Evolutionary conservation across 2,888 invertebrate species (phyloP), one percentile per base, ranked within the genome.

Genomic region (Antheraea assamensis): DNA sequence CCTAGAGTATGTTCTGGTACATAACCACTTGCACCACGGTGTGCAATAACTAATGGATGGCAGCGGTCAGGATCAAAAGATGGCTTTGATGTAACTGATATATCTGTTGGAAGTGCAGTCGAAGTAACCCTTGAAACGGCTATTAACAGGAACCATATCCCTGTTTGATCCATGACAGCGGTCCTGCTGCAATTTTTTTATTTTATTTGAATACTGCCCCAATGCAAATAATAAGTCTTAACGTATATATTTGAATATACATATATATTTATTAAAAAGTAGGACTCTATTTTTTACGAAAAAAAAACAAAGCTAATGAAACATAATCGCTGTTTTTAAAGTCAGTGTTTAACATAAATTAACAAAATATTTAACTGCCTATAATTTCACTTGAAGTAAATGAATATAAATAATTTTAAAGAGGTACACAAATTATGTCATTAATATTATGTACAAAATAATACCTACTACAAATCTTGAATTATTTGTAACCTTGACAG

Each of bases 1-100:
- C 90, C 93, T 27, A 93, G 86, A 0, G 94, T 94, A 76, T 94
- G 94, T 77, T 94, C 94, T 0, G 94, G 93, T 1, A 90, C 90
- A 76, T 94, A 94, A 2, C 93, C 94, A 61, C 93, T 92, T 31
- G 94, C 93, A 1, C 94, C 94, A 8, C 94, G 86, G 74, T 93
- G 93, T 3, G 89, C 92, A 47, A 92, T 89, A 2, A 92, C 85
- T 19, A 90, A 73, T 2, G 88, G 90, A 17, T 82, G 79, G 76
- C 91, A 89, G 72, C 85, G 85, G 71, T 85, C 84, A 3, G 81
- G 76, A 61, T 47, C 27, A 19, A 31, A 15, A 35, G 52, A n/a
- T 35, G 27, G 17, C 21, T 64, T 17, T 4, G 21, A 15, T 27
- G 21, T 42, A 19, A 30, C 17, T 21, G 35, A 35, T 10, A 30